These are phyloP conservation scores for Hyposoter didymator DNA, from an alignment of 2,888 invertebrate species.

Conservation along the genomic window DNA sequence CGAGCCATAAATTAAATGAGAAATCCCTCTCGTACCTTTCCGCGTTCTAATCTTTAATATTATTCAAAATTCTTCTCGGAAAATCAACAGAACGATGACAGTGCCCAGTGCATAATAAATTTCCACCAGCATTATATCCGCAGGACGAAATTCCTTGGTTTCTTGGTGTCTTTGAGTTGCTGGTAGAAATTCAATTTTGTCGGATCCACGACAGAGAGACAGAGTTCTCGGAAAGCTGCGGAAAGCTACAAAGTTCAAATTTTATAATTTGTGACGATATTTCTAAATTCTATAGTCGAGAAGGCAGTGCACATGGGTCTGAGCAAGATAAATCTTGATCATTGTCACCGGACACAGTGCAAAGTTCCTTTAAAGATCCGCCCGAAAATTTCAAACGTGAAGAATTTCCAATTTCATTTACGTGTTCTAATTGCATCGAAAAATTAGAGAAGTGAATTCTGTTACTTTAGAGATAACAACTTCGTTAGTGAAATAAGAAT, in stretches of 20 bases:
- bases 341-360: not conserved
- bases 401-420: not conserved
- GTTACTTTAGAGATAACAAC: not conserved
- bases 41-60: not conserved
- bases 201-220: too few relatives aligned
- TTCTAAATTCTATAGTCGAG: too few relatives aligned
- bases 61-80: not conserved
- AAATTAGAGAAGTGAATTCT: not conserved
- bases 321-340: not conserved
- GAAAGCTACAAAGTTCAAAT: not conserved
- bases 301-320: not conserved
- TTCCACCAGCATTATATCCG: not conserved
- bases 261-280: not conserved
- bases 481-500: too few relatives aligned
- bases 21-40: not conserved
- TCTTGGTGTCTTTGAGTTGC: too few relatives aligned
- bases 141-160: not conserved
- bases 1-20: not conserved
- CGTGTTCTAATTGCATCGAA: not conserved
- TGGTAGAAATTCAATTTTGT: too few relatives aligned
- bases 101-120: not conserved
- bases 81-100: not conserved
- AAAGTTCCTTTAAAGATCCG: not conserved
- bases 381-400: not conserved
- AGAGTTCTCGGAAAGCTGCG: not conserved